Conservation (phyloP, 2,888 invertebrate genomes). For the Nasonovia ribisnigri region DNA sequence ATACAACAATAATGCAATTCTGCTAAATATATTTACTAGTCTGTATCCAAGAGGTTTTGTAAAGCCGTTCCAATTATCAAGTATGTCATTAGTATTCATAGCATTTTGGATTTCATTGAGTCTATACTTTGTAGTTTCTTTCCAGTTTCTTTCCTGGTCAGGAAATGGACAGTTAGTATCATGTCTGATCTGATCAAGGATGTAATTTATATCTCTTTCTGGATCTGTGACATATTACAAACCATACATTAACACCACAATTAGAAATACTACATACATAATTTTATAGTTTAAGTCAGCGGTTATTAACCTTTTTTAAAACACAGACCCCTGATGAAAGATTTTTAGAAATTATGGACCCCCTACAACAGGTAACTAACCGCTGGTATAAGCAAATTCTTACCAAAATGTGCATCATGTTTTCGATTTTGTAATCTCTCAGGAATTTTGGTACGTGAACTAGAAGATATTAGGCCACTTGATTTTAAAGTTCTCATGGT, state of each 20-base stretch:
- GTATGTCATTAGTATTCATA: neutral
- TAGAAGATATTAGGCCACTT: conserved; percentile 9
- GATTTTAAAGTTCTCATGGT: conserved; percentile 23
- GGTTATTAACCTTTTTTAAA: too few relatives aligned
- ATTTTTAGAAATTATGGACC: too few relatives aligned
- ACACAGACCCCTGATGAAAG: too few relatives aligned
- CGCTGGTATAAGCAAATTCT: too few relatives aligned
- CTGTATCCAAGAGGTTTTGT: conserved; percentile 15
- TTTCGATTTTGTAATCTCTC: neutral
- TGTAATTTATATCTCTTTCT: neutral
- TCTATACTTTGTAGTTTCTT: neutral
- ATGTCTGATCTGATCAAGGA: neutral
- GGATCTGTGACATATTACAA: conserved; percentile 8
- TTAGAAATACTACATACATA: neutral
- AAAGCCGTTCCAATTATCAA: neutral
- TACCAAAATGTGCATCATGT: neutral
- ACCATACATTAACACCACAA: neutral
- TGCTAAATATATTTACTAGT: neutral
- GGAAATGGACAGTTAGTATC: conserved; percentile 5
- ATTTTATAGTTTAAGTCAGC: too few relatives aligned
- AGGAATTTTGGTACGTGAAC: neutral
- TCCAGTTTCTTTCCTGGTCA: neutral
- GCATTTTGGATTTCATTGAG: conserved; percentile 4
- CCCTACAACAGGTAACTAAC: too few relatives aligned
- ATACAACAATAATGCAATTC: too few relatives aligned